A percentile compares a stretch with the other conserved stretches of the same genome.
Conservation (phyloP, 2,797 vertebrate genomes). For the Phyllotis vaccarum region DNA sequence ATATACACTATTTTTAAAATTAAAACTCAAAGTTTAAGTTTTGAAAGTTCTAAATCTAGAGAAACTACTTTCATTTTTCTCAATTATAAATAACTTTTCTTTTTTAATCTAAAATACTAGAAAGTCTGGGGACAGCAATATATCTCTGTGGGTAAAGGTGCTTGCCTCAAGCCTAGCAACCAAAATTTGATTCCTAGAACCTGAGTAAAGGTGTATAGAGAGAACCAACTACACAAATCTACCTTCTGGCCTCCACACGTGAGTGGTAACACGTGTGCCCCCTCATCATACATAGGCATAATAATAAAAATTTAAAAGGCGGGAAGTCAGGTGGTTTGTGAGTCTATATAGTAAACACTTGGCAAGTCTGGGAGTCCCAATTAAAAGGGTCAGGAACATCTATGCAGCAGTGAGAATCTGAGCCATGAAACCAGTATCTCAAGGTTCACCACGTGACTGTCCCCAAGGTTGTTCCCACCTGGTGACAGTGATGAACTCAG, state of each 20-base stretch:
- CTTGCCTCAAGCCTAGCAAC: not conserved
- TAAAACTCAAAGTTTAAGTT: not conserved
- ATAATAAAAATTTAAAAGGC: not conserved
- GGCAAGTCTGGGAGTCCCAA: not conserved
- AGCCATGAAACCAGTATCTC: not conserved
- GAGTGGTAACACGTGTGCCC: not conserved
- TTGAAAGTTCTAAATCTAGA: slow-evolving; percentile 21
- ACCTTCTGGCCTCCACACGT: not conserved
- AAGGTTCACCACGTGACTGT: not conserved
- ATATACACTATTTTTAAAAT: not conserved
- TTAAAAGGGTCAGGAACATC: not conserved
- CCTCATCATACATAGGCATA: not conserved
- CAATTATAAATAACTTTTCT: not conserved
- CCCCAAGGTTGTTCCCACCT: not conserved
- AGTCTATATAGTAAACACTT: not conserved
- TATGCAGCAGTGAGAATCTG: no score
- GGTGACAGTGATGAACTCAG: not conserved
- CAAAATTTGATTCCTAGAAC: not conserved
- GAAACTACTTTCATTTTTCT: not conserved
- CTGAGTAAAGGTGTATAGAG: not conserved
- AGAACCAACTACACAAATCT: not conserved
- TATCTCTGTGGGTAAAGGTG: not conserved
- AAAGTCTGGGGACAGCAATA: not conserved
- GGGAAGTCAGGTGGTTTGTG: not conserved
- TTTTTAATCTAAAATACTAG: not conserved